phyloP scores from a whole-genome alignment of 1,140 invertebrate species.

The Anastrepha ludens region DNA sequence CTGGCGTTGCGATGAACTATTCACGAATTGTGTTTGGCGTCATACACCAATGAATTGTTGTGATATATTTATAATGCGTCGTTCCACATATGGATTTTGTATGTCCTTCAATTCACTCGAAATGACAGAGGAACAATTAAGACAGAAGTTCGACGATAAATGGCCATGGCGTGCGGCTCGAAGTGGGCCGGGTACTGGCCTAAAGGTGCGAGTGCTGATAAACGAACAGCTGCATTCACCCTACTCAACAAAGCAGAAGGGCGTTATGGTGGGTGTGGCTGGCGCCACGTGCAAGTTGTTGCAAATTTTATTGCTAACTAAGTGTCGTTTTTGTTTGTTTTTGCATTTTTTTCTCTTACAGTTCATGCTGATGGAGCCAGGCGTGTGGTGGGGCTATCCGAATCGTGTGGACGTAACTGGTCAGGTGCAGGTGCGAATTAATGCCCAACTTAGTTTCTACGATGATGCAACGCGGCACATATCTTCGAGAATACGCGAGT shows the following conservation, averaged over 20 bases:
- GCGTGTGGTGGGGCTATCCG: conserved; percentile 30
- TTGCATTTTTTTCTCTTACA: conserved; percentile 7
- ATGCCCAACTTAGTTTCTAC: conserved; percentile 28
- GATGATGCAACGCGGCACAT: conserved; percentile 15
- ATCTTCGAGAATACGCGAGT: neutral
- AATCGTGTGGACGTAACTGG: neutral
- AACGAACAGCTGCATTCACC: conserved; percentile 62
- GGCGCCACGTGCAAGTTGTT: conserved; percentile 56
- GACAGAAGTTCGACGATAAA: conserved; percentile 58
- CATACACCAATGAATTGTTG: conserved; percentile 66
- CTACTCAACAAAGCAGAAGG: conserved; percentile 60
- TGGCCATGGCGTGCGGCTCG: conserved; percentile 47
- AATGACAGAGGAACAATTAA: conserved; percentile 65
- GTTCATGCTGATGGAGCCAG: conserved; percentile 48
- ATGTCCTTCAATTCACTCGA: conserved; percentile 77
- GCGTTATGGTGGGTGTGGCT: conserved; percentile 65
- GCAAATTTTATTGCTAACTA: neutral
- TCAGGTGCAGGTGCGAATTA: neutral
- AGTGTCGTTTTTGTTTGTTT: neutral
- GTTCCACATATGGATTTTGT: conserved; percentile 77
- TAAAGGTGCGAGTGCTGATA: conserved; percentile 54
- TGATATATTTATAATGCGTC: conserved; percentile 67
- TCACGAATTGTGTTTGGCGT: conserved; percentile 67
- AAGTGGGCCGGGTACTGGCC: neutral
- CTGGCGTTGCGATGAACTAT: conserved; percentile 68